These are phyloP conservation scores for Trisateles emortualis DNA, from an alignment of 2,888 invertebrate genomes.

Conservation along the genomic window DNA sequence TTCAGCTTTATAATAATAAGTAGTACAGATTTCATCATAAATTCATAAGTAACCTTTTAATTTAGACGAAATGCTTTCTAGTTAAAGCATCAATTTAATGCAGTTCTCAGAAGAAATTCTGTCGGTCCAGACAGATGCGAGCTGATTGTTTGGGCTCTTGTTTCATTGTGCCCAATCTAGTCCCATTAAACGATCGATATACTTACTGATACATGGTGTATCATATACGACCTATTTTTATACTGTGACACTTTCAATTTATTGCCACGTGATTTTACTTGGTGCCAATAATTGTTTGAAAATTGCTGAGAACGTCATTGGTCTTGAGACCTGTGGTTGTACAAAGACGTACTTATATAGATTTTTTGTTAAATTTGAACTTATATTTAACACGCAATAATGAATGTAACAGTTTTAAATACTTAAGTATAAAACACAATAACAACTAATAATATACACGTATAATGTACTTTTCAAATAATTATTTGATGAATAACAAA, in stretches of 20 bases:
- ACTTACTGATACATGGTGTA: slow-evolving; percentile 38
- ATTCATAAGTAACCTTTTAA: too few relatives aligned
- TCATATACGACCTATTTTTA: too few relatives aligned
- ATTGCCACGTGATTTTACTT: slow-evolving; percentile 5
- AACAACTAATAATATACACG: too few relatives aligned
- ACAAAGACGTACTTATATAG: too few relatives aligned
- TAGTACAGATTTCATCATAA: too few relatives aligned
- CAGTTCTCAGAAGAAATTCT: slow-evolving; percentile 45
- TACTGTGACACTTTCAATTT: slow-evolving; percentile 17
- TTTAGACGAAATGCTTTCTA: slow-evolving; percentile 26
- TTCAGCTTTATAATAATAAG: too few relatives aligned
- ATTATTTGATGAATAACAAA: not conserved
- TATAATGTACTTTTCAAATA: too few relatives aligned
- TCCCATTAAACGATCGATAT: slow-evolving; percentile 58
- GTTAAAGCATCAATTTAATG: slow-evolving; percentile 26
- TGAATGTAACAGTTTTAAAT: too few relatives aligned
- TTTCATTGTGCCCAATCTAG: slow-evolving; percentile 62
- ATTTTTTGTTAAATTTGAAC: too few relatives aligned
- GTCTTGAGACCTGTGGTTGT: too few relatives aligned
- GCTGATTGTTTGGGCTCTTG: slow-evolving; percentile 53
- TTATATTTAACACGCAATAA: too few relatives aligned
- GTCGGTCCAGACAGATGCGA: slow-evolving; percentile 41
- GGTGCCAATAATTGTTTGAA: not conserved
- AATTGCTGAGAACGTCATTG: not conserved
- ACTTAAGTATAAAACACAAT: too few relatives aligned